These are phyloP conservation scores for Morpho deidamia DNA, from an alignment of 2,888 invertebrate species.

Conservation along the genomic window DNA sequence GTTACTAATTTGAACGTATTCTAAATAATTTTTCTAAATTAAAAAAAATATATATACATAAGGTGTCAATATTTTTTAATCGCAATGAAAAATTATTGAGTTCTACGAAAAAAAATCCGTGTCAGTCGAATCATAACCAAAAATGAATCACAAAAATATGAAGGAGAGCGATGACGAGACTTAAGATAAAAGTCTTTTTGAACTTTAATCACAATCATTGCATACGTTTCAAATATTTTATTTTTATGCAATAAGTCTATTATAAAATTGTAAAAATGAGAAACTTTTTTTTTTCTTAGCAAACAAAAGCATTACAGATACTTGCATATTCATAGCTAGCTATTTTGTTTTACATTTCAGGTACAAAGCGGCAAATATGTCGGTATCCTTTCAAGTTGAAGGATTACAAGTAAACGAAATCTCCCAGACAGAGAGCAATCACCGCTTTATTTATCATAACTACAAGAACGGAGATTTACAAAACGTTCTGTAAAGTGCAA, in stretches of 20 bases:
- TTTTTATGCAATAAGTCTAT: not conserved
- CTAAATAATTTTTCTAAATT: too few relatives aligned
- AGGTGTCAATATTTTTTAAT: too few relatives aligned
- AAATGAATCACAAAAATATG: constrained; percentile 31
- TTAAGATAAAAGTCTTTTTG: not conserved
- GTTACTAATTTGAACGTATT: too few relatives aligned
- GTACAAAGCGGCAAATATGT: constrained; percentile 32
- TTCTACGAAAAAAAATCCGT: constrained; percentile 27
- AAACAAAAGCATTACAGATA: not conserved
- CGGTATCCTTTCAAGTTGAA: constrained; percentile 28
- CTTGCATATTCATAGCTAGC: constrained; percentile 38
- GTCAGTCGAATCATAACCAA: constrained; percentile 32
- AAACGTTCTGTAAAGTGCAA: constrained; percentile 40
- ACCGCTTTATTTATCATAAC: constrained; percentile 30
- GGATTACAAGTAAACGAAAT: constrained; percentile 13
- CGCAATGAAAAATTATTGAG: too few relatives aligned
- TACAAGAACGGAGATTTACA: constrained; percentile 37
- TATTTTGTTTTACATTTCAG: constrained; percentile 33
- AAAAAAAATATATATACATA: too few relatives aligned
- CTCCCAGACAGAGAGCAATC: constrained; percentile 9
- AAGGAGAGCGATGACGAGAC: not conserved
- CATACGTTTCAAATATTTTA: not conserved
- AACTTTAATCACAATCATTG: not conserved
- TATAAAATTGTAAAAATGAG: not conserved
- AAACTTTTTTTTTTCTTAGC: not conserved